A percentile compares a stretch with the other conserved stretches of the same genome.
Evolutionary conservation across 2,888 invertebrate species (phyloP).

Genomic region (Leptarthrus brevirostris): DNA sequence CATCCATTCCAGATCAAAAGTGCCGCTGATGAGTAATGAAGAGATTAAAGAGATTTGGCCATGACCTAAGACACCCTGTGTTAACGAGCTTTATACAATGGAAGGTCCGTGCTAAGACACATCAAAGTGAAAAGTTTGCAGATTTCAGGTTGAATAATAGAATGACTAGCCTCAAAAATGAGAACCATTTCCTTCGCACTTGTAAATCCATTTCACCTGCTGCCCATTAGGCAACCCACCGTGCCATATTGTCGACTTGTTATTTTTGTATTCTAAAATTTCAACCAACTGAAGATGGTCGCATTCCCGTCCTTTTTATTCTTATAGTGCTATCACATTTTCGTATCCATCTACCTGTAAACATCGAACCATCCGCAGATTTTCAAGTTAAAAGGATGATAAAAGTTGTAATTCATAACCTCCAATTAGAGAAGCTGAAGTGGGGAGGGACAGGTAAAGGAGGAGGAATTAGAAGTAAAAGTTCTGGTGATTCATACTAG

Average conservation of each 20-base stretch:
- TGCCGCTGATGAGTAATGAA: not conserved
- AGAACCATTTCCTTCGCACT: slow-evolving; percentile 31
- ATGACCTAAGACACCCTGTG: not conserved
- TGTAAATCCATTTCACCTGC: slow-evolving; percentile 42
- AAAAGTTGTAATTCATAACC: slow-evolving; percentile 48
- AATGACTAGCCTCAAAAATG: slow-evolving; percentile 39
- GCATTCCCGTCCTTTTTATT: not conserved
- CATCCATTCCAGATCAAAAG: not conserved
- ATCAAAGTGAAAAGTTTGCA: slow-evolving; percentile 34
- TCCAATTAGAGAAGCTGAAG: slow-evolving; percentile 41
- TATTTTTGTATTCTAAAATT: slow-evolving; percentile 40
- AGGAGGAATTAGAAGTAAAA: not conserved
- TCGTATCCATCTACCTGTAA: not conserved
- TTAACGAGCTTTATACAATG: not conserved
- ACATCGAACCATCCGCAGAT: slow-evolving; percentile 27
- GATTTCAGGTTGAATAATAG: slow-evolving; percentile 38
- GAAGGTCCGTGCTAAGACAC: not conserved
- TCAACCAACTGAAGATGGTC: not conserved
- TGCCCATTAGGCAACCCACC: not conserved
- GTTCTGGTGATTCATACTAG: too few species aligned
- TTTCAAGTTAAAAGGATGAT: slow-evolving; percentile 46
- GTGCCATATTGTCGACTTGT: slow-evolving; percentile 17
- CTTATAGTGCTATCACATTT: not conserved
- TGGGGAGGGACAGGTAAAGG: not conserved
- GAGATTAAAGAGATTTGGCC: slow-evolving; percentile 14